Evolutionary conservation across 2,797 vertebrate species (phyloP), one percentile per base, ranked within the genome.

Genomic region (Vespertilio murinus): DNA sequence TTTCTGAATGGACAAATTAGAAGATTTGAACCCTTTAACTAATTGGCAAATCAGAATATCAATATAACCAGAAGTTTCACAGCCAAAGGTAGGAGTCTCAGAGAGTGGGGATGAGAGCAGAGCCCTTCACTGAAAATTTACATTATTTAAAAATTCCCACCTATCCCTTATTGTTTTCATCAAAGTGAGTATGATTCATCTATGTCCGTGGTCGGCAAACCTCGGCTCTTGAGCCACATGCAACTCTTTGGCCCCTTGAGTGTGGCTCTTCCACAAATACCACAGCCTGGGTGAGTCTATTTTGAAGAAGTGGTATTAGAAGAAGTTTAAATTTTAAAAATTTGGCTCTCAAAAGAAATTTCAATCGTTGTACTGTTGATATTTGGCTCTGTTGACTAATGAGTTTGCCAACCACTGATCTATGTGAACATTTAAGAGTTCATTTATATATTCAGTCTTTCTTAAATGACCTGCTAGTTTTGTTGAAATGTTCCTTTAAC

Each of bases 401-500:
- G 47, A 49, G 47, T 49, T 49, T 49, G 47, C 47, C 14, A 3
- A 49, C 14, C 47, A 49, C 16, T 49, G 47, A 12, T 82, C 61
- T 73, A 8, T 52, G n/a, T n/a, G 88, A 93, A 74, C 6, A 61
- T 61, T 74, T 49, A 79, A 78, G 54, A 59, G 20, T 84, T 56
- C 38, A 87, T 90, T 96, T 35, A 25, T 59, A 28, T 69, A 47
- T n/a, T 89, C 38, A 33, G 47, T 89, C 59, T 95, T 95, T 90
- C 56, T 71, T 80, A 93, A 84, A 56, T 77, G 23, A 71, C 11
- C 42, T 83, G 56, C 23, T 95, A 52, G 54, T 45, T 73, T 74
- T 88, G 56, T 65, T 84, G 67, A 92, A 86, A 87, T 65, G 12
- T 17, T 74, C 52, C 45, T 95, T 95, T 78, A 81, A 94, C 87